Conservation (phyloP, 2,888 invertebrate species). For the Augiades crinisus region DNA sequence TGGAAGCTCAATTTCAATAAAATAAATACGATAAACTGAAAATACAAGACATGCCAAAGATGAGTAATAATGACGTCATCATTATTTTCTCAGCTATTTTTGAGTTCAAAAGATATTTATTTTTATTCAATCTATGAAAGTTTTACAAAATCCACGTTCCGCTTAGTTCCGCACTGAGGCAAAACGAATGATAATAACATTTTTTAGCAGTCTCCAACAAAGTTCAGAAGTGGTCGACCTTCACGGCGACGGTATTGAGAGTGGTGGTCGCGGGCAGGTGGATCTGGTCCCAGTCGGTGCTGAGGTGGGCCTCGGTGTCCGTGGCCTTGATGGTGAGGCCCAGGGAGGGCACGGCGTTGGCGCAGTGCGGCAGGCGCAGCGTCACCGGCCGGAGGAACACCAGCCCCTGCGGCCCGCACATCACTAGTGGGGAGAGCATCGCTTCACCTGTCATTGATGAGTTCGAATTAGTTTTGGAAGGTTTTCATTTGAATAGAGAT, state of each 20-base stretch:
- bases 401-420: constrained; percentile 97
- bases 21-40: too few relatives aligned
- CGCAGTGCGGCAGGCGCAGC: constrained; percentile 93
- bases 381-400: constrained; percentile 95
- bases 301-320: constrained; percentile 91
- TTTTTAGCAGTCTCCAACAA: too few relatives aligned
- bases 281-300: constrained; percentile 93
- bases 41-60: too few relatives aligned
- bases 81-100: too few relatives aligned
- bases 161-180: too few relatives aligned
- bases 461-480: not conserved
- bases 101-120: too few relatives aligned
- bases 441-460: constrained; percentile 88
- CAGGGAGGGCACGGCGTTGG: constrained; percentile 88
- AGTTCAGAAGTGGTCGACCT: constrained; percentile 92
- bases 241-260: constrained; percentile 93
- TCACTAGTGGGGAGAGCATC: constrained; percentile 95
- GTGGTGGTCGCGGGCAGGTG: constrained; percentile 91
- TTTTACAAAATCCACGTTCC: too few relatives aligned
- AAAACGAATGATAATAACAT: too few relatives aligned
- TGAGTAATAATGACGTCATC: too few relatives aligned
- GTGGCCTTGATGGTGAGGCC: constrained; percentile 90
- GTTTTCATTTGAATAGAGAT: not conserved
- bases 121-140: too few relatives aligned
- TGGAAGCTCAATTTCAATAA: too few relatives aligned